Evolutionary conservation across 1,140 invertebrate genomes (phyloP).

Genomic region (Drosophila orosa): DNA sequence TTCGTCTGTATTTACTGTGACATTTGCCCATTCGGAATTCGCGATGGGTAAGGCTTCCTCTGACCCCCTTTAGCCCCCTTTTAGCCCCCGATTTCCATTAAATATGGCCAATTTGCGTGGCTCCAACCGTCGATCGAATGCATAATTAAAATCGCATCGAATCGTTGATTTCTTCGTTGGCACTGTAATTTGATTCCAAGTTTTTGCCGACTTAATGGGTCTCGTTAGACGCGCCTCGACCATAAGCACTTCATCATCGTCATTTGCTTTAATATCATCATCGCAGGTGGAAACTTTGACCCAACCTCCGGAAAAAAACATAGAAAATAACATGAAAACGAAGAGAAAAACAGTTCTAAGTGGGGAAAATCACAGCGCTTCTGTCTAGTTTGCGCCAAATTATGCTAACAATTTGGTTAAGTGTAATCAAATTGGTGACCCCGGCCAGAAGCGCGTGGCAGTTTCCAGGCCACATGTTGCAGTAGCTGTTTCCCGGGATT

Average conservation of each 20-base stretch:
- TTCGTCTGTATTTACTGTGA: conserved; percentile 8
- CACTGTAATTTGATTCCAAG: conserved; percentile 56
- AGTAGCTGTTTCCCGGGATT: conserved; percentile 12
- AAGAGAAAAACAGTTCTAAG: conserved; percentile 9
- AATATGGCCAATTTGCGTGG: conserved; percentile 46
- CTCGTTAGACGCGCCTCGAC: conserved; percentile 59
- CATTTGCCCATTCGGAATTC: conserved; percentile 49
- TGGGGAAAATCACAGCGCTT: conserved; percentile 16
- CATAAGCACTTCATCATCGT: conserved; percentile 33
- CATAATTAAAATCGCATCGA: conserved; percentile 71
- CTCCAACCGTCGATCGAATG: conserved; percentile 42
- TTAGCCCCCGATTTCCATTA: neutral
- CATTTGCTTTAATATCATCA: conserved; percentile 30
- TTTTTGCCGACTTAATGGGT: conserved; percentile 46
- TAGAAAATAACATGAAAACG: neutral
- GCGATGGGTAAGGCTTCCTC: conserved; percentile 23
- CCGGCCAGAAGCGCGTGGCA: conserved; percentile 13
- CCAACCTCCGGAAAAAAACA: neutral
- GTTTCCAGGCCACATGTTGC: conserved; percentile 31
- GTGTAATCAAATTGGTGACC: conserved; percentile 37
- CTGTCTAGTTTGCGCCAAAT: conserved; percentile 31
- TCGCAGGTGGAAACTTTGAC: conserved; percentile 22
- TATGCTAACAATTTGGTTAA: conserved; percentile 50
- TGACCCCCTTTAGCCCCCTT: neutral
- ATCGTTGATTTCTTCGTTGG: conserved; percentile 39